Evolutionary conservation across 1,140 invertebrate genomes (phyloP), one percentile per base, ranked within the genome.

Genomic region (Aphis gossypii): DNA sequence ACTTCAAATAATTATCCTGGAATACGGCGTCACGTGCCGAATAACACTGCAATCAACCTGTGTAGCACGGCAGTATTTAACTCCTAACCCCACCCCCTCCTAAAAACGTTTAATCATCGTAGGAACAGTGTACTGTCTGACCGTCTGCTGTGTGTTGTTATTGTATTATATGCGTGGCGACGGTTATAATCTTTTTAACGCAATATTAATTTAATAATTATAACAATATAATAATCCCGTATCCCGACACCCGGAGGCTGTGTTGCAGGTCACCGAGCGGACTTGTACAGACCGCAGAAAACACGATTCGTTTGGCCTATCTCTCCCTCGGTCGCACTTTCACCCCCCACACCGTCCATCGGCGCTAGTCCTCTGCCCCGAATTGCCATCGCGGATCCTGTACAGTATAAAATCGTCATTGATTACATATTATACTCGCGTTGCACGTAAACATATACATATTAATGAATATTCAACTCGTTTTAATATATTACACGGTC

Each of bases 371-470:
- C 38, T 41, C 56, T 11, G 2, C 30, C 56, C 8, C 23, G 2
- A 23, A 54, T 20, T 11, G 11, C n/a, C 30, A n/a, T n/a, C 60
- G 60, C 18, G 41, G 20, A 21, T 60, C 38, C 7, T 11, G 60
- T 41, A 41, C 38, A 46, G 46, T 46, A 76, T 91, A 76, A 46
- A 76, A 68, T 91, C n/a, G 41, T 46, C 56, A 90, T 91, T 46
- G 60, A 91, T 76, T 60, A 91, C 38, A 91, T 20, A 90, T 51
- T 18, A 60, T 68, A 83, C 38, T 83, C 21, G 20, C 76, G 21
- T 83, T 83, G 48, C 48, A 48, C 60, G n/a, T 51, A 46, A 0
- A 46, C 2, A 20, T 41, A 86, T 30, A 30, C 83, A 83, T 41
- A 54, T 23, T 54, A 23, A 89, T 56, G 51, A 56, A 89, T 89